phyloP scores from a whole-genome alignment of 2,888 invertebrate species.

The Sphaerophoria taeniata region DNA sequence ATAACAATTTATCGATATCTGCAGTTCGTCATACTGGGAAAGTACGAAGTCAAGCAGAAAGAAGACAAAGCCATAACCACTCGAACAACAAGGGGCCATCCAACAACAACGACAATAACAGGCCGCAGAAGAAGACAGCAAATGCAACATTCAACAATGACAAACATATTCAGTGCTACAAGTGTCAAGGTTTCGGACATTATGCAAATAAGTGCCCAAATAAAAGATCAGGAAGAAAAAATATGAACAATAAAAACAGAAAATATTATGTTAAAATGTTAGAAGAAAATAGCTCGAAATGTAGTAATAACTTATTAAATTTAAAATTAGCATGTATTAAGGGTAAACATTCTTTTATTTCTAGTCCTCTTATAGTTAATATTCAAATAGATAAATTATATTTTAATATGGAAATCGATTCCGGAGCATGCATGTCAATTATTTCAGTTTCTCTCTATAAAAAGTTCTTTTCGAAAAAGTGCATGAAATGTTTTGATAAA shows the following conservation, averaged over 20 bases:
- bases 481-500: conserved; percentile 7
- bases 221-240: neutral
- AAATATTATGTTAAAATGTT: neutral
- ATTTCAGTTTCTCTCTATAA: conserved; percentile 47
- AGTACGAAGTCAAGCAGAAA: neutral
- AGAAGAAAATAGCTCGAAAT: neutral
- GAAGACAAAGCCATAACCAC: conserved; percentile 5
- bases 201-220: conserved; percentile 19
- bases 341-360: neutral
- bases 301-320: conserved; percentile 5
- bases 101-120: conserved; percentile 1
- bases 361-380: conserved; percentile 12
- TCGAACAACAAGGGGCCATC: neutral
- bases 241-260: neutral
- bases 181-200: conserved; percentile 7
- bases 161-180: conserved; percentile 9
- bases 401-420: conserved; percentile 63
- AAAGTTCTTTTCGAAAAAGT: conserved; percentile 44
- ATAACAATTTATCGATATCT: neutral
- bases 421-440: conserved; percentile 59
- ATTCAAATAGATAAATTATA: conserved; percentile 25
- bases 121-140: neutral
- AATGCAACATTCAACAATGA: conserved; percentile 6
- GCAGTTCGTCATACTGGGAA: neutral
- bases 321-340: conserved; percentile 9